Evolutionary conservation across 2,888 invertebrate species (phyloP).

Genomic region (Darwinula stevensoni): DNA sequence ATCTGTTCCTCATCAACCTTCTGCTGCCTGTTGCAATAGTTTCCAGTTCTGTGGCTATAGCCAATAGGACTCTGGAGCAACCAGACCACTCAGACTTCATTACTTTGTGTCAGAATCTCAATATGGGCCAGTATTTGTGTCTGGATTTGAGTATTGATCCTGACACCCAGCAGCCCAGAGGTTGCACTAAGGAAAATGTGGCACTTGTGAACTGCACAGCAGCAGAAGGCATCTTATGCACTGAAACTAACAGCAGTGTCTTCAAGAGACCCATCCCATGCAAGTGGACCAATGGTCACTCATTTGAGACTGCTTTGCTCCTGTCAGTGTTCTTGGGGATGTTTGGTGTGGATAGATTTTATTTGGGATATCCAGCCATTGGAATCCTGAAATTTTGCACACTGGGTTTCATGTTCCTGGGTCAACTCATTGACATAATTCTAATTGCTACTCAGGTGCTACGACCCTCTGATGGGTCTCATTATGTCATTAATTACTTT

Average conservation of each 20-base stretch:
- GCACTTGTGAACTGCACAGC: slow-evolving; percentile 42
- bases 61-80: too few species aligned
- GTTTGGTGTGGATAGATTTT: slow-evolving; percentile 91
- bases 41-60: background rate
- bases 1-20: background rate
- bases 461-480: slow-evolving; percentile 77
- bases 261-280: slow-evolving; percentile 59
- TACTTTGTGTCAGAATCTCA: slow-evolving; percentile 32
- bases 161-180: slow-evolving; percentile 55
- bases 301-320: slow-evolving; percentile 63
- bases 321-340: slow-evolving; percentile 89
- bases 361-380: slow-evolving; percentile 88
- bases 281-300: slow-evolving; percentile 92
- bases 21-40: background rate
- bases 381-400: slow-evolving; percentile 84
- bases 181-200: slow-evolving; percentile 27
- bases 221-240: slow-evolving; percentile 49
- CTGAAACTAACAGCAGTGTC: slow-evolving; percentile 40
- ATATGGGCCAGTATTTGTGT: slow-evolving; percentile 14
- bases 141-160: slow-evolving; percentile 32
- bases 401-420: slow-evolving; percentile 79
- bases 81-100: too few species aligned
- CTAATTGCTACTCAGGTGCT: slow-evolving; percentile 82
- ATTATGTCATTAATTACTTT: slow-evolving; percentile 73
- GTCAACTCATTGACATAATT: slow-evolving; percentile 78